These are phyloP conservation scores for Brachycybe producta DNA, from an alignment of 2,888 invertebrate species.

Conservation along the genomic window DNA sequence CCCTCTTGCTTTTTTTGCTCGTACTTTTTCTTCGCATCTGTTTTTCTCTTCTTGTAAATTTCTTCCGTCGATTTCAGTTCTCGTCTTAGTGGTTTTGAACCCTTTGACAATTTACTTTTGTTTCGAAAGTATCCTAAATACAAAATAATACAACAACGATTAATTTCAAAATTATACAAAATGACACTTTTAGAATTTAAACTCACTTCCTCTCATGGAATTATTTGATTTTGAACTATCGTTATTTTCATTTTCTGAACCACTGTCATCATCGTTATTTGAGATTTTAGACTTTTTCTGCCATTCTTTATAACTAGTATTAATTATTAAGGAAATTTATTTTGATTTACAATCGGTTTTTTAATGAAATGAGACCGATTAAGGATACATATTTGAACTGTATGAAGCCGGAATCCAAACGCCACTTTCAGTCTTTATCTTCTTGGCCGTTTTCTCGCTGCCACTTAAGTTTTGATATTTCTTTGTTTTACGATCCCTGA, in stretches of 20 bases:
- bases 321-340: too few relatives aligned
- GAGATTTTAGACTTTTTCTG: slow-evolving; percentile 25
- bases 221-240: too few relatives aligned
- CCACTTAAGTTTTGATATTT: slow-evolving; percentile 56
- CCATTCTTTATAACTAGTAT: slow-evolving; percentile 21
- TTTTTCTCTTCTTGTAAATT: slow-evolving; percentile 31
- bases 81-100: slow-evolving; percentile 15
- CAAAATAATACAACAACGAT: too few relatives aligned
- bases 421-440: slow-evolving; percentile 91
- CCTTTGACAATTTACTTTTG: too few relatives aligned
- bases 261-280: slow-evolving; percentile 50
- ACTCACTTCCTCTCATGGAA: too few relatives aligned
- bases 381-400: slow-evolving; percentile 58
- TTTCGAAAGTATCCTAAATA: too few relatives aligned
- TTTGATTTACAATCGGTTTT: too few relatives aligned
- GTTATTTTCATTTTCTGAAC: slow-evolving; percentile 61
- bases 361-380: too few relatives aligned
- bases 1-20: slow-evolving; percentile 26
- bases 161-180: too few relatives aligned
- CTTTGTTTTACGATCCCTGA: slow-evolving; percentile 87
- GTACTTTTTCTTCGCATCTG: slow-evolving; percentile 28
- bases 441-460: slow-evolving; percentile 48
- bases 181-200: too few relatives aligned
- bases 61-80: slow-evolving; percentile 24
- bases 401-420: slow-evolving; percentile 86